A percentile compares a stretch with the other conserved stretches of the same genome.
Conservation (phyloP, 2,113 vertebrate genomes). For the Cheirogaleus medius region DNA sequence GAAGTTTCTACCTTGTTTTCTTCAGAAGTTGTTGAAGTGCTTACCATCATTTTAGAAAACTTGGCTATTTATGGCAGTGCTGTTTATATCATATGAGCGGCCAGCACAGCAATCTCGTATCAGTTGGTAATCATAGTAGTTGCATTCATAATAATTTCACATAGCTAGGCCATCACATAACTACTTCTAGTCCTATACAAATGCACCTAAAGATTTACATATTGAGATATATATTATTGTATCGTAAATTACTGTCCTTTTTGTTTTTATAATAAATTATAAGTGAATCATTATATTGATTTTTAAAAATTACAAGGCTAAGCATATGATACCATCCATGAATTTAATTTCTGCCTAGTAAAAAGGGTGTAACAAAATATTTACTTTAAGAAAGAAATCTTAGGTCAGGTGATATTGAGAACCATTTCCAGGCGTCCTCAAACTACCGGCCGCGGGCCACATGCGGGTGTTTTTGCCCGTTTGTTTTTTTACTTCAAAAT, state of each 20-base stretch:
- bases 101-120: neutral
- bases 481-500: too few relatives aligned
- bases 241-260: neutral
- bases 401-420: neutral
- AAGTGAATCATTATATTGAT: neutral
- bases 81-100: neutral
- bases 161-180: rapidly evolving
- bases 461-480: too few relatives aligned
- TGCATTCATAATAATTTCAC: neutral
- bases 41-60: neutral
- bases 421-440: too few relatives aligned
- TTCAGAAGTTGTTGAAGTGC: neutral
- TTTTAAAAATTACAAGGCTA: neutral
- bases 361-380: neutral
- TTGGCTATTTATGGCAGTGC: neutral
- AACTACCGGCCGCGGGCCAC: too few relatives aligned
- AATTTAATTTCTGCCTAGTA: neutral
- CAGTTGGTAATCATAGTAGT: neutral
- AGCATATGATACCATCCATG: neutral
- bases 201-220: neutral
- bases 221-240: neutral
- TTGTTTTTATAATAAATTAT: neutral
- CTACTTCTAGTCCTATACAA: neutral
- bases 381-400: neutral
- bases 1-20: neutral